A percentile compares a stretch with the other conserved stretches of the same genome.
phyloP scores from a whole-genome alignment of 2,888 invertebrate species.

The Rotaria sp. region DNA sequence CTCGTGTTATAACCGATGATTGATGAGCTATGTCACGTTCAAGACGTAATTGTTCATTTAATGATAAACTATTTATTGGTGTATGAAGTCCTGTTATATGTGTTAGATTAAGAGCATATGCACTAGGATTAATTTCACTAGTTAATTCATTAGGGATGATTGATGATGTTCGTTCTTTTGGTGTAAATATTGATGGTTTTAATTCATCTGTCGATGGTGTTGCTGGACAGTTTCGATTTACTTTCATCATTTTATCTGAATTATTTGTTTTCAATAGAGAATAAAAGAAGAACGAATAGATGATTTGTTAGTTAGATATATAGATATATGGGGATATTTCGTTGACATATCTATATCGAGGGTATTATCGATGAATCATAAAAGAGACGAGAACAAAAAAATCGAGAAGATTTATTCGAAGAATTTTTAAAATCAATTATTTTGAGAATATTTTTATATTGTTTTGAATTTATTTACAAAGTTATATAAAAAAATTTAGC shows the following conservation, averaged over 20 bases:
- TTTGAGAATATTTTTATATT: too few relatives aligned
- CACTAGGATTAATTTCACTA: neutral
- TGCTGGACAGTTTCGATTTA: neutral
- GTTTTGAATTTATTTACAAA: too few relatives aligned
- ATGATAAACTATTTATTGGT: neutral
- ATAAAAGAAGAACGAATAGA: neutral
- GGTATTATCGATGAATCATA: neutral
- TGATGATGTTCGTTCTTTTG: neutral
- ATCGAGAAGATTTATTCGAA: too few relatives aligned
- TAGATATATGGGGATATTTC: neutral
- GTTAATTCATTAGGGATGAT: neutral
- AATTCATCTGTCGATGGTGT: neutral
- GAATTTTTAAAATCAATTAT: too few relatives aligned
- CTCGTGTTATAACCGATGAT: neutral
- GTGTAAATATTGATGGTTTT: neutral
- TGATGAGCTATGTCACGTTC: conserved; percentile 9
- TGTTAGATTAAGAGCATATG: neutral
- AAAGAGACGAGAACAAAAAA: neutral
- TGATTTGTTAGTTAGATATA: neutral
- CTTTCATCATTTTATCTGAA: neutral
- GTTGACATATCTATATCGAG: neutral
- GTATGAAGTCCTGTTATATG: neutral
- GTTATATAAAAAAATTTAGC: too few relatives aligned
- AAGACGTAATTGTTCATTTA: neutral
- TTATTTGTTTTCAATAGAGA: neutral